Percentiles rank a stretch among this genome's conserved stretches.
Conservation (phyloP, 2,888 invertebrate species). For the Epiblema foenella region DNA sequence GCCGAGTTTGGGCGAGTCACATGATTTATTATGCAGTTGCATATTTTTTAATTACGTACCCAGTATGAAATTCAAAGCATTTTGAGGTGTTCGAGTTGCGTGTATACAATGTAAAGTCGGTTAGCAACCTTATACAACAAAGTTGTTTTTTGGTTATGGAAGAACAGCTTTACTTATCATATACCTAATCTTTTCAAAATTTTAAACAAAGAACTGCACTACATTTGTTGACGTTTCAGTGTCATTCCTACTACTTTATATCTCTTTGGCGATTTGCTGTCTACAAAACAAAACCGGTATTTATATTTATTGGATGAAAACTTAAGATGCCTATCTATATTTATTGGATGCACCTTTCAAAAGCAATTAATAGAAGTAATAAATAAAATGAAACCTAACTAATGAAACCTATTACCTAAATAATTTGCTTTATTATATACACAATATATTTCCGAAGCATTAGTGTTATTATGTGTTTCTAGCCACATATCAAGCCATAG, state of each 20-base stretch:
- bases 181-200: conserved; percentile 34
- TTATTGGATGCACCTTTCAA: too few relatives aligned
- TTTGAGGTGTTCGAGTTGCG: conserved; percentile 21
- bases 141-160: conserved; percentile 38
- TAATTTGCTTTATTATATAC: not conserved
- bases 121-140: conserved; percentile 41
- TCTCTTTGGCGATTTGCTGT: not conserved
- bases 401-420: not conserved
- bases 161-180: conserved; percentile 35
- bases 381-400: too few relatives aligned
- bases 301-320: too few relatives aligned
- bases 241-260: conserved; percentile 1
- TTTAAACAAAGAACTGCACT: conserved; percentile 40
- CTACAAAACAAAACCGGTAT: not conserved
- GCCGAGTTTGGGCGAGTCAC: conserved; percentile 64
- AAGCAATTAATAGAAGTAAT: too few relatives aligned
- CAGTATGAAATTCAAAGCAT: conserved; percentile 33
- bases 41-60: conserved; percentile 44
- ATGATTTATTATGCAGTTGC: conserved; percentile 65
- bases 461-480: conserved; percentile 4
- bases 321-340: too few relatives aligned
- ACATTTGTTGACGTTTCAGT: conserved; percentile 28
- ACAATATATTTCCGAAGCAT: not conserved
- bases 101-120: conserved; percentile 37
- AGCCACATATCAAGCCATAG: not conserved